Evolutionary conservation across 2,888 invertebrate genomes (phyloP), one percentile per base, ranked within the genome.

Genomic region (Silvanus unidentatus): DNA sequence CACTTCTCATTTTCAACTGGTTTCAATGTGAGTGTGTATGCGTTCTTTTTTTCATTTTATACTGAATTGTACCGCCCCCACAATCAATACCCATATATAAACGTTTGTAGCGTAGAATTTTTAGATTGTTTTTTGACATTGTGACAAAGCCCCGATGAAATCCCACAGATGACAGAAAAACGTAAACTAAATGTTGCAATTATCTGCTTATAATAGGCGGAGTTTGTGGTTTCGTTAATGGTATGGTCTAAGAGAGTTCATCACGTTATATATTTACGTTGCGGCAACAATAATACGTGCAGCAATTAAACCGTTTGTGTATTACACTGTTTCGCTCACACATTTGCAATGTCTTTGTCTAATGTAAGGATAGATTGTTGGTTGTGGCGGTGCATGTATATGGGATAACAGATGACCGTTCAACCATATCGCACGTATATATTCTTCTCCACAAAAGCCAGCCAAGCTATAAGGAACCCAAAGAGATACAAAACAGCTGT

Each of bases 111-210:
- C n/a, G n/a, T n/a, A n/a, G n/a, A n/a, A n/a, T n/a, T n/a, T n/a
- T n/a, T n/a, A n/a, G n/a, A n/a, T n/a, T n/a, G n/a, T n/a, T n/a
- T n/a, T n/a, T n/a, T n/a, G n/a, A n/a, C n/a, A n/a, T n/a, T n/a
- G n/a, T n/a, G n/a, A n/a, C n/a, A 46, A 48, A 29, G 42, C 42
- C 40, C 34, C 16, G 42, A 47, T 45, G 40, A 57, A 54, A 58
- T 55, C 52, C 58, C 47, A 39, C 42, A 52, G 54, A 32, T 37
- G 14, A 12, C 11, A 35, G 10, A 14, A 59, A 60, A 57, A 59
- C 48, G 55, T 57, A 59, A 57, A 55, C 54, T 50, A 55, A 60
- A 57, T 50, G 57, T 53, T 53, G 57, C 49, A 52, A 55, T 58
- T 54, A 57, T 57, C 55, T 53, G 53, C 50, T 59, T 54, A 56